Evolutionary conservation across 2,888 invertebrate genomes (phyloP).

Genomic region (Eristalis tenax): DNA sequence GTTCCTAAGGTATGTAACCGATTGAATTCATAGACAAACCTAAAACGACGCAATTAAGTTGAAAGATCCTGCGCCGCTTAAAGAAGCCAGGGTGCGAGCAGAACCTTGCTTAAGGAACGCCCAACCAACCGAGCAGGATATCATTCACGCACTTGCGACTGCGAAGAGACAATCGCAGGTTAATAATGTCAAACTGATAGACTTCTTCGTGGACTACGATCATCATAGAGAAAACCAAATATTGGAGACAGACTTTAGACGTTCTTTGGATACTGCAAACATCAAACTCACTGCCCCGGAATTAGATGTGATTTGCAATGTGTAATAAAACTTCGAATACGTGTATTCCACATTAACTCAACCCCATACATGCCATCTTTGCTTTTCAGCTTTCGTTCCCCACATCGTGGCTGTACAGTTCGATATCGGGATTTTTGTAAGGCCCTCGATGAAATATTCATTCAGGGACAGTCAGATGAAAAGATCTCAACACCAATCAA

Average conservation of each 20-base stretch:
- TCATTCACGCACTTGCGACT: slow-evolving; percentile 87
- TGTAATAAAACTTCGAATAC: slow-evolving; percentile 82
- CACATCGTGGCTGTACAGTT: slow-evolving; percentile 83
- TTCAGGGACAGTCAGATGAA: slow-evolving; percentile 85
- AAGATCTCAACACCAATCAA: slow-evolving; percentile 87
- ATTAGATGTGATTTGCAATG: slow-evolving; percentile 87
- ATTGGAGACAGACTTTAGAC: slow-evolving; percentile 86
- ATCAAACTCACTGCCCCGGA: slow-evolving; percentile 86
- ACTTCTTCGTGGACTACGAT: slow-evolving; percentile 87
- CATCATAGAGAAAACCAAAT: slow-evolving; percentile 85
- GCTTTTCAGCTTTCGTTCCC: slow-evolving; percentile 84
- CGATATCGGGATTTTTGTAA: slow-evolving; percentile 87
- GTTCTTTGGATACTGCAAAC: slow-evolving; percentile 86
- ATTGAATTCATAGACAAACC: background rate
- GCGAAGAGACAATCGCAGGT: slow-evolving; percentile 87
- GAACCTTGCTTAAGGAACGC: slow-evolving; percentile 76
- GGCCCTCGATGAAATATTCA: slow-evolving; percentile 87
- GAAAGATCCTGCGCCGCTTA: slow-evolving; percentile 43
- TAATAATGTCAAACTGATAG: slow-evolving; percentile 85
- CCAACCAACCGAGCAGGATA: slow-evolving; percentile 83
- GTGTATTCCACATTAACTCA: background rate
- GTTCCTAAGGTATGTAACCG: slow-evolving; percentile 75
- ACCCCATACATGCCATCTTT: background rate
- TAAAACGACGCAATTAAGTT: slow-evolving; percentile 20
- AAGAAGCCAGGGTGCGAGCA: slow-evolving; percentile 76